phyloP scores from a whole-genome alignment of 2,888 invertebrate genomes.

The Salpingus planirostris region DNA sequence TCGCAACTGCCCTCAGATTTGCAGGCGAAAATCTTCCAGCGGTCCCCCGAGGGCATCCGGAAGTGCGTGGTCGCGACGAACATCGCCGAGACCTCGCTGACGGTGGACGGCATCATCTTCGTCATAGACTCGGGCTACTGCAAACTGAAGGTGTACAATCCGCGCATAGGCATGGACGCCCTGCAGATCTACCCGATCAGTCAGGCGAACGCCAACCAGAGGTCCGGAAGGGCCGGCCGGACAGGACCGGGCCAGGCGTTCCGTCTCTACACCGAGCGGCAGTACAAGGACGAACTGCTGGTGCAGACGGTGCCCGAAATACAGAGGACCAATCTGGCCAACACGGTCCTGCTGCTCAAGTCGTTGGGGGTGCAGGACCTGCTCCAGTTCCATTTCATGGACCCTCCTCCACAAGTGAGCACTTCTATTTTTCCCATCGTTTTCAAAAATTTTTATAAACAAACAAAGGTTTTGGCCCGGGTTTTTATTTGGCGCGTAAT shows the following conservation, averaged over 20 bases:
- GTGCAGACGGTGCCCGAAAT: slow-evolving; percentile 95
- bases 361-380: slow-evolving; percentile 94
- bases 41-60: slow-evolving; percentile 86
- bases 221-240: slow-evolving; percentile 93
- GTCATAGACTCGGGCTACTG: slow-evolving; percentile 98
- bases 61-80: slow-evolving; percentile 99
- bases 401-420: slow-evolving; percentile 92
- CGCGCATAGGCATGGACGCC: slow-evolving; percentile 99
- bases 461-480: no score
- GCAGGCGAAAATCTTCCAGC: slow-evolving; percentile 98
- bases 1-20: slow-evolving; percentile 97
- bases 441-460: no score
- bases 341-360: slow-evolving; percentile 92
- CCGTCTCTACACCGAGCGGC: slow-evolving; percentile 89
- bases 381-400: slow-evolving; percentile 98
- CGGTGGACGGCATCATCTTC: slow-evolving; percentile 95
- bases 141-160: slow-evolving; percentile 87
- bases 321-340: slow-evolving; percentile 96
- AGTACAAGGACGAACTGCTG: slow-evolving; percentile 91
- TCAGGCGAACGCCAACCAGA: slow-evolving; percentile 94
- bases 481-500: no score
- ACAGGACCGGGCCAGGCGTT: slow-evolving; percentile 94
- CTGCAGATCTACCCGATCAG: slow-evolving; percentile 95
- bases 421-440: no score
- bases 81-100: slow-evolving; percentile 86